Evolutionary conservation across 2,797 vertebrate species (phyloP).

Genomic region (Oophaga sylvatica): DNA sequence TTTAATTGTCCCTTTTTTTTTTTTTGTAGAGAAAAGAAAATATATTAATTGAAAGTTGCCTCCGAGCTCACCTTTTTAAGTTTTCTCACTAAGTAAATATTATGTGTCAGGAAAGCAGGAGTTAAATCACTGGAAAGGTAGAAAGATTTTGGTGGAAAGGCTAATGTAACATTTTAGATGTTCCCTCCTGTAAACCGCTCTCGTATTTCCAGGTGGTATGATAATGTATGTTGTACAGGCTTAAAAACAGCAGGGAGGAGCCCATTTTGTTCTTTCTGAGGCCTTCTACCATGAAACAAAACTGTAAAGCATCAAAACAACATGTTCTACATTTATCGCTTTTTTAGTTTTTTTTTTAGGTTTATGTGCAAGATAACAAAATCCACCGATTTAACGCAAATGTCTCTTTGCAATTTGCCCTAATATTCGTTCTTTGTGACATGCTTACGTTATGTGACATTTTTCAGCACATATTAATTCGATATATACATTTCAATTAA

Average conservation of each 20-base stretch:
- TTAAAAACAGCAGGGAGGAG: conserved; percentile 51
- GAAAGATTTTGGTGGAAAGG: conserved; percentile 35
- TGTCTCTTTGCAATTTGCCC: not conserved
- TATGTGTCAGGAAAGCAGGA: conserved; percentile 66
- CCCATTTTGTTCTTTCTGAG: conserved; percentile 49
- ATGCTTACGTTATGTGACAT: not conserved
- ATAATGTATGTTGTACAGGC: conserved; percentile 56
- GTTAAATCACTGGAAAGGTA: conserved; percentile 24
- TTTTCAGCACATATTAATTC: not conserved
- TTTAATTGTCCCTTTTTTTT: conserved; percentile 95
- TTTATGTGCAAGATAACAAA: conserved; percentile 5
- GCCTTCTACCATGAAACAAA: conserved; percentile 46
- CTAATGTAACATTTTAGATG: conserved; percentile 56
- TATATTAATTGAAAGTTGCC: conserved; percentile 99
- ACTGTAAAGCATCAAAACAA: conserved; percentile 14
- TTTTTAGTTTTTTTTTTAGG: not conserved
- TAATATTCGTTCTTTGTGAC: not conserved
- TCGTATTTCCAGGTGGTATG: conserved; percentile 54
- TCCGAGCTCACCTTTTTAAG: conserved; percentile 85
- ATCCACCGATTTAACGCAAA: not conserved
- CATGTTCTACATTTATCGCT: conserved; percentile 21
- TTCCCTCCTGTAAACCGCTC: conserved; percentile 46
- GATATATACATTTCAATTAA: not conserved
- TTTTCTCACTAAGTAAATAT: conserved; percentile 74
- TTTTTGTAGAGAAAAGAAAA: conserved; percentile 70